Evolutionary conservation across 2,113 vertebrate genomes (phyloP).

Genomic region (Chamaea fasciata): DNA sequence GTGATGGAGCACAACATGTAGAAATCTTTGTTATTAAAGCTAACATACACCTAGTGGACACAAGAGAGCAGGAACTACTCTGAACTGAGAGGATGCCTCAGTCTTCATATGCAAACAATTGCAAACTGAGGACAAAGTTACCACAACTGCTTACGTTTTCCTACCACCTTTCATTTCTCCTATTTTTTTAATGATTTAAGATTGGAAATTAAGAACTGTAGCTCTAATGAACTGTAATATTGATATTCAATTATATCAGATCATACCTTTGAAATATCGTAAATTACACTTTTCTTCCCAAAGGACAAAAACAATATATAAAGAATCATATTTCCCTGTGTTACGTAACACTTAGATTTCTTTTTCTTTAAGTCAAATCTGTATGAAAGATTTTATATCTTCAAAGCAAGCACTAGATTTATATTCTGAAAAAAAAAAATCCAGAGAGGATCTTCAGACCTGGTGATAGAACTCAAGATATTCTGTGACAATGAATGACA

Average conservation of each 20-base stretch:
- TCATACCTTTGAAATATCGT: neutral
- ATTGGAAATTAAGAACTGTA: neutral
- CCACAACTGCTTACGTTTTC: neutral
- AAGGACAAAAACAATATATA: neutral
- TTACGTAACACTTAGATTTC: neutral
- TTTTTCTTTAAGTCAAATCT: neutral
- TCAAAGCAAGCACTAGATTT: neutral
- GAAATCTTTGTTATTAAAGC: neutral
- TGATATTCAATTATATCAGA: neutral
- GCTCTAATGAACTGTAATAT: neutral
- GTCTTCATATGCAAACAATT: neutral
- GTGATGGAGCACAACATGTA: neutral
- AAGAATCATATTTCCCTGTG: neutral
- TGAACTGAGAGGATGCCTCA: neutral
- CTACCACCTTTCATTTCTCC: neutral
- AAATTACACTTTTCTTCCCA: neutral
- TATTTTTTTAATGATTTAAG: neutral
- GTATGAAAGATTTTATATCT: neutral
- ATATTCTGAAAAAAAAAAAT: too few species aligned
- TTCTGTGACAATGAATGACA: neutral
- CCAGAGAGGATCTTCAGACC: neutral
- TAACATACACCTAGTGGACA: neutral
- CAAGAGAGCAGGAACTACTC: neutral
- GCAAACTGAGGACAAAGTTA: neutral
- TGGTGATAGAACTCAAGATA: fast-evolving